Base-by-base conservation (phyloP, 2,797 vertebrate genomes). In the Lateolabrax maculatus region DNA sequence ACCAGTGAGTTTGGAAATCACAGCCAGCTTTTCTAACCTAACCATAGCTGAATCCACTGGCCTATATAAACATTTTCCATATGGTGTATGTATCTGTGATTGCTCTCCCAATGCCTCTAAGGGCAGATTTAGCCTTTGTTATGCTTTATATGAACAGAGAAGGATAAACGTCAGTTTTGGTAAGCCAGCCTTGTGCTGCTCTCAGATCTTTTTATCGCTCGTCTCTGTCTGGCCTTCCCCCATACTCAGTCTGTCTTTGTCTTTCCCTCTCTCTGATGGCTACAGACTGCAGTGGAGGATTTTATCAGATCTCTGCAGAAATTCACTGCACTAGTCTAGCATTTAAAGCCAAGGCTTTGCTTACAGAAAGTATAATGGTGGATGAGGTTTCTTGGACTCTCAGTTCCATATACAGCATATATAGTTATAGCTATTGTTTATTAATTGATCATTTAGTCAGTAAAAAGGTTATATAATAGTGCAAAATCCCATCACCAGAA, bases 51-150 rank as follows among this genome's bases (percentile, higher is more conserved):
- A 56, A 46, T 61, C 46, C 56, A 15, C 36, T 36, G 62, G 37
- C 66, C 57, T 21, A 13, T 5, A 36, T 57, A 51, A 64, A 68
- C 3, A 4, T 64, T 79, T 62, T 37, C 66, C 55, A 21, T 55
- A 53, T 71, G 71, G 0, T 25, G 16, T 19, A 48, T 60, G 31
- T 48, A 36, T 65, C 52, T 46, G 51, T 9, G 27, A 36, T 64
- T 1, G 44, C n/a, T 27, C 41, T 53, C 62, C 5, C 37, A 68
- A 53, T 10, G 48, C 53, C 62, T 57, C 70, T 10, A 2, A 41
- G 72, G 62, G 67, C 44, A 75, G n/a, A 65, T 37, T 82, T 9
- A 52, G 69, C 6, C 25, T 67, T 62, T 82, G 67, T 78, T 71
- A 15, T 31, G 64, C 31, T 76, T 79, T 15, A 18, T 52, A 43